phyloP scores from a whole-genome alignment of 53 echinoderm and acorn worm genomes.

The Arbacia lixula region DNA sequence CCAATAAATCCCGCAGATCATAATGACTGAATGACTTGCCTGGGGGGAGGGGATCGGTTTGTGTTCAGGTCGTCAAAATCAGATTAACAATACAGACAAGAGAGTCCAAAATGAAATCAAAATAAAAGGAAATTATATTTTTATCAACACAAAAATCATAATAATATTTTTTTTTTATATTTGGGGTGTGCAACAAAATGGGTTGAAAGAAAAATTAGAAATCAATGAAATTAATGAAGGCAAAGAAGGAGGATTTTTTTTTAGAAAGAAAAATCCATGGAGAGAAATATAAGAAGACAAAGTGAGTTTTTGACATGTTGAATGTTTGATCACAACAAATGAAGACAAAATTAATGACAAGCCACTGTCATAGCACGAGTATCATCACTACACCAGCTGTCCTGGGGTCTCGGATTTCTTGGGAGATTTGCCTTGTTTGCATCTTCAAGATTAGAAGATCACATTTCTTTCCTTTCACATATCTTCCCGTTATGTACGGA shows the following conservation, averaged over 20 bases:
- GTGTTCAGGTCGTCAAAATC: constrained; percentile 31
- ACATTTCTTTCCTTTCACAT: no score
- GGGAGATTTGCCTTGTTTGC: no score
- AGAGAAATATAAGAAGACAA: constrained; percentile 45
- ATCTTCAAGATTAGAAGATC: no score
- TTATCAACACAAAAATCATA: constrained; percentile 5
- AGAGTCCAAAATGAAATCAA: neutral
- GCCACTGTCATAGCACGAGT: constrained; percentile 46
- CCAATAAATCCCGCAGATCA: constrained; percentile 94
- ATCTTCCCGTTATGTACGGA: no score
- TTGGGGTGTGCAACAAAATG: constrained; percentile 32
- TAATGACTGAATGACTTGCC: constrained; percentile 95
- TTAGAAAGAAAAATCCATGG: constrained; percentile 17
- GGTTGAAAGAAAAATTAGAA: constrained; percentile 12
- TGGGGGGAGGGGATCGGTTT: constrained; percentile 45
- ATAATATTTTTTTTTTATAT: neutral
- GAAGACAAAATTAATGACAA: constrained; percentile 20
- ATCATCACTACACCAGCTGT: constrained; percentile 10
- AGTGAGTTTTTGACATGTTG: constrained; percentile 1
- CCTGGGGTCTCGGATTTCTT: neutral
- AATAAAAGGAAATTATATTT: neutral
- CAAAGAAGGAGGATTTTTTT: neutral
- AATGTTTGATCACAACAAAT: constrained; percentile 7
- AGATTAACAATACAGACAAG: no score
- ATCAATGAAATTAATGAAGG: neutral